Conservation (phyloP, 2,888 invertebrate genomes). For the Epistrophe grossulariae region DNA sequence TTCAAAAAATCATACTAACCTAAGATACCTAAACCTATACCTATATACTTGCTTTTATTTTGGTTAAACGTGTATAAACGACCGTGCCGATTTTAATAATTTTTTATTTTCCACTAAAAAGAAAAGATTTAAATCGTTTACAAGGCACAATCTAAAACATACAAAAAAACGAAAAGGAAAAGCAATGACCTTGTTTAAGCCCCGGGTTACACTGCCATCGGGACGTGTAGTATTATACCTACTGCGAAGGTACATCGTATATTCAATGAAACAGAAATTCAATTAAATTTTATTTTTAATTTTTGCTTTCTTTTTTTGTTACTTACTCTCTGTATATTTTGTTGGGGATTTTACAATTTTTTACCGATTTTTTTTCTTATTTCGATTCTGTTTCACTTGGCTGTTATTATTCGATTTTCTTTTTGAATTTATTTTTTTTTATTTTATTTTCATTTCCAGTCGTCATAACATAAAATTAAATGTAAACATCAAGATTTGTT, state of each 20-base stretch:
- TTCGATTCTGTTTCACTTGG: slow-evolving; percentile 34
- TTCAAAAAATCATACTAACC: background rate
- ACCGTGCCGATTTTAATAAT: slow-evolving; percentile 3
- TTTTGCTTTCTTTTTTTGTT: slow-evolving; percentile 39
- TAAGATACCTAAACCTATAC: background rate
- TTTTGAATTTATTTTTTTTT: slow-evolving; percentile 20
- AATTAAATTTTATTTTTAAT: slow-evolving; percentile 70
- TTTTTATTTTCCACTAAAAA: slow-evolving; percentile 4
- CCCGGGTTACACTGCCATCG: background rate
- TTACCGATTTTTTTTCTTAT: slow-evolving; percentile 22
- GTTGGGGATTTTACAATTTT: slow-evolving; percentile 39
- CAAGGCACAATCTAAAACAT: background rate
- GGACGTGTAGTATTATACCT: background rate
- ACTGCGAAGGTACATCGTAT: slow-evolving; percentile 14
- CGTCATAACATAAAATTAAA: slow-evolving; percentile 75
- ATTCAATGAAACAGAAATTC: slow-evolving; percentile 74
- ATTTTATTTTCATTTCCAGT: slow-evolving; percentile 66
- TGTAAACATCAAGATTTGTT: slow-evolving; percentile 65
- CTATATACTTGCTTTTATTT: background rate
- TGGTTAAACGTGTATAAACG: background rate
- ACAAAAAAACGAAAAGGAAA: background rate
- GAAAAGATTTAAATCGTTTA: slow-evolving; percentile 7
- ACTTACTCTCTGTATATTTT: background rate
- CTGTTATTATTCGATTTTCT: slow-evolving; percentile 69
- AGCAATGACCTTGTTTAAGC: background rate